These are phyloP conservation scores for Atractosteus spatula DNA, from an alignment of 2,113 vertebrate genomes.

Conservation along the genomic window DNA sequence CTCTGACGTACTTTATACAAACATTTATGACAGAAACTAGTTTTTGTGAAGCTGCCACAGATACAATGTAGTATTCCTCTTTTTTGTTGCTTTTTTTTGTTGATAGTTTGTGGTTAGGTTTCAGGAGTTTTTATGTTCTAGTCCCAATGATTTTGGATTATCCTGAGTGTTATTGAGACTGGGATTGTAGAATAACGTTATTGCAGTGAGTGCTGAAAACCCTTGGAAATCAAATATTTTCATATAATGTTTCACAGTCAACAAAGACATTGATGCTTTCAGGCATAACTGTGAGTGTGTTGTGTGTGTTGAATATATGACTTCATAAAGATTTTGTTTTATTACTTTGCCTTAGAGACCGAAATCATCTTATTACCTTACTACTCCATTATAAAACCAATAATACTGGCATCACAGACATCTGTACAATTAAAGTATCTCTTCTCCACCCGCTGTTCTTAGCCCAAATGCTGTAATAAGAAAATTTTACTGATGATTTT, in stretches of 20 bases:
- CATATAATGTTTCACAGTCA: constrained; percentile 2
- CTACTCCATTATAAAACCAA: constrained; percentile 6
- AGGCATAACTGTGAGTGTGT: background rate
- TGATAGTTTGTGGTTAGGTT: too few relatives aligned
- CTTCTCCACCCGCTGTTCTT: constrained; percentile 1
- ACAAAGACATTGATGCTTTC: background rate
- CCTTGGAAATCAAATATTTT: constrained; percentile 2
- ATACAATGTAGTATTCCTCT: constrained; percentile 15
- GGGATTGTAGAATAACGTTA: background rate
- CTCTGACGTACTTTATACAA: too few relatives aligned
- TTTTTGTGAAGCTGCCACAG: background rate
- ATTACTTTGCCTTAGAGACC: constrained; percentile 5
- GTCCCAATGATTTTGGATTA: constrained; percentile 1
- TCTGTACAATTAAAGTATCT: background rate
- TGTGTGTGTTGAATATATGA: background rate
- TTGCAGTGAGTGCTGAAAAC: background rate
- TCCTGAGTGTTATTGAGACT: background rate
- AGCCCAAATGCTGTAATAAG: constrained; percentile 1
- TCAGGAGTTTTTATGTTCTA: background rate
- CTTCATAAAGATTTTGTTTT: constrained; percentile 5
- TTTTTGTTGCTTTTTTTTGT: constrained; percentile 29
- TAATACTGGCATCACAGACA: background rate
- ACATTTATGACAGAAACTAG: too few relatives aligned
- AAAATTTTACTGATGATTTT: background rate
- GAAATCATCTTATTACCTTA: constrained; percentile 3